Base-by-base conservation (phyloP, 2,888 invertebrate species). In the Scaptomyza polygonia region DNA sequence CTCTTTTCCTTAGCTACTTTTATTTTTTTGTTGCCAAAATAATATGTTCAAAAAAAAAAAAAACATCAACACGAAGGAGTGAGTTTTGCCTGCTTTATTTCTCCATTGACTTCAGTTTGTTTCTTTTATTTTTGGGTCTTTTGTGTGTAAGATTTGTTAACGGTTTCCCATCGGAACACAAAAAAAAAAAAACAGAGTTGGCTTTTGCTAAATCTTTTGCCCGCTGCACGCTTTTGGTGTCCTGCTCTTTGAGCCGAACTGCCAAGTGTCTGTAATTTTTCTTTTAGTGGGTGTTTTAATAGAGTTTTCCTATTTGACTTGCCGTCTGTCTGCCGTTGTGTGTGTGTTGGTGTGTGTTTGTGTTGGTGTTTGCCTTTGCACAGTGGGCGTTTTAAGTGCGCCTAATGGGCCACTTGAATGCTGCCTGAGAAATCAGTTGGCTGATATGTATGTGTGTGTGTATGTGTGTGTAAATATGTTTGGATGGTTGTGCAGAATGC, bases 231-330 rank as follows among this genome's bases (percentile, higher is more conserved):
- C 48, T 59, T 47, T 53, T 30, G 56, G 64, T 76, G 57, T 73
- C 73, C 73, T 73, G 77, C 62, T 65, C 64, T 66, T 67, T 62
- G 74, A 78, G 78, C 69, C 73, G 72, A 57, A 16, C 82, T 77
- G 77, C 72, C 86, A 85, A 87, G 88, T 83, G 86, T 81, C 82
- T 85, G 74, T 72, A 71, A 76, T 87, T 84, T 84, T 72, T 78
- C 76, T 67, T 67, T 75, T 70, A 67, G 79, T 81, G 80, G 81
- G 79, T 79, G 86, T 74, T 69, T 78, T 71, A 71, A 70, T 82
- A 77, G 79, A 82, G 77, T 78, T 77, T 79, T 79, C 67, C 64
- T 56, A 61, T 72, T 72, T 59, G 42, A 64, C 53, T 67, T 42
- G 36, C 21, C 52, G 30, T 47, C 21, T 36, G 34, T 49, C 42